These are phyloP conservation scores for Dorcus hopei DNA, from an alignment of 2,888 invertebrate genomes.

Conservation along the genomic window DNA sequence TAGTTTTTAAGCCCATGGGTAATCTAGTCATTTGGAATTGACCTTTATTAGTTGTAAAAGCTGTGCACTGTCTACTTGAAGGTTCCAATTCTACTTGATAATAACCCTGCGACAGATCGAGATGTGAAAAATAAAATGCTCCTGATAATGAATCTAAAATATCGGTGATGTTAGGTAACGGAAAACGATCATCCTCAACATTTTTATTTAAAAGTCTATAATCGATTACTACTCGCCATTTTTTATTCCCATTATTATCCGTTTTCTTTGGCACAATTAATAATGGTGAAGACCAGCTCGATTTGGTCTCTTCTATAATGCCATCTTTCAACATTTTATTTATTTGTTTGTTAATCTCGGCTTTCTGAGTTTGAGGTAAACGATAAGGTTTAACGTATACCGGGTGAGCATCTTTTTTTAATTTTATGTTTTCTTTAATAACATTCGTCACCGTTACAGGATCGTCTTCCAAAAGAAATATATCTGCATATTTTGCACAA, in stretches of 20 bases:
- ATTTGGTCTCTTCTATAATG: constrained; percentile 16
- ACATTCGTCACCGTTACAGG: constrained; percentile 1
- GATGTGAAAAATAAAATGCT: constrained; percentile 15
- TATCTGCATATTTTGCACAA: neutral
- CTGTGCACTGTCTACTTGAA: constrained; percentile 9
- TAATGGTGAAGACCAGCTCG: constrained; percentile 15
- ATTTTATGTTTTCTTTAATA: constrained; percentile 3
- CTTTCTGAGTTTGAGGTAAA: constrained; percentile 6
- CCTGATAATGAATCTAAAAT: too few relatives aligned
- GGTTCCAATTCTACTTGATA: constrained; percentile 28
- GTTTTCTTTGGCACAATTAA: constrained; percentile 9
- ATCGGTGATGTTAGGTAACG: too few relatives aligned
- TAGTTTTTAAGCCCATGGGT: too few relatives aligned
- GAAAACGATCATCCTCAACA: too few relatives aligned
- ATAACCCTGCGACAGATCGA: constrained; percentile 28
- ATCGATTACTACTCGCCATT: constrained; percentile 5
- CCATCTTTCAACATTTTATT: constrained; percentile 12
- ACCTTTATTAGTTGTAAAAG: too few relatives aligned
- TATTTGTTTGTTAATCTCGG: constrained; percentile 7
- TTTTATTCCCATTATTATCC: constrained; percentile 5
- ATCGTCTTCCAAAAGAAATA: constrained; percentile 3
- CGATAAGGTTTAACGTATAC: constrained; percentile 10
- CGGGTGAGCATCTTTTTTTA: constrained; percentile 1
- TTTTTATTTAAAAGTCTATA: too few relatives aligned
- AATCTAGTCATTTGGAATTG: too few relatives aligned